Evolutionary conservation across 2,797 vertebrate genomes (phyloP), one percentile per base, ranked within the genome.

Genomic region (Cetoscarus ocellatus): DNA sequence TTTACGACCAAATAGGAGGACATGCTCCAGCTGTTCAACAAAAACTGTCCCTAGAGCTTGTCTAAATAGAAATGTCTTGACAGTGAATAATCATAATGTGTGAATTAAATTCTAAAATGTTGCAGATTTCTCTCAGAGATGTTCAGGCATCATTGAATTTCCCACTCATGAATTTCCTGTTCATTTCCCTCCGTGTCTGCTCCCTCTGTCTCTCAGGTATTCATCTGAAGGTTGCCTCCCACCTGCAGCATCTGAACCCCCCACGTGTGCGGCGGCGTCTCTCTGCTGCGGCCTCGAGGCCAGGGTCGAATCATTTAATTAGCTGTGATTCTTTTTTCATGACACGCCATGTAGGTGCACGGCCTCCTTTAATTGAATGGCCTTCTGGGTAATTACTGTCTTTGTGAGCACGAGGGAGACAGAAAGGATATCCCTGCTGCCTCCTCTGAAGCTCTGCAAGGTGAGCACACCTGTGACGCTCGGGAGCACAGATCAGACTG

Each of bases 341-440:
- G 61, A 81, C 67, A 43, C 65, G 70, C 70, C 61, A 35, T 74
- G 86, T 84, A 85, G 81, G 83, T 87, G 87, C 83, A 51, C 2
- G 76, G 80, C 86, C 80, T 86, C 70, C 56, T 86, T 85, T 91
- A 92, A 89, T 89, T 90, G 84, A 92, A 87, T 80, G 86, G 73
- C 86, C 86, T 87, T 87, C 87, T 72, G 78, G 56, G 77, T 93
- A 91, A 93, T 93, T 92, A 91, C 79, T 87, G 82, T 83, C 82
- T 90, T 85, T 84, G 77, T 89, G 75, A 78, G 61, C 65, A n/a
- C 65, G 19, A 64, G 70, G 72, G 67, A 80, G 74, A 77, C 48
- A 53, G 51, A 54, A 59, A 68, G 67, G 57, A 78, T 67, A 53
- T 42, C n/a, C 35, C 47, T 48, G 14, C 40, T 61, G 70, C 27